Percentiles rank a stretch among this genome's conserved stretches.
Evolutionary conservation across 1,140 invertebrate species (phyloP).

Genomic region (Notospermus geniculatus): DNA sequence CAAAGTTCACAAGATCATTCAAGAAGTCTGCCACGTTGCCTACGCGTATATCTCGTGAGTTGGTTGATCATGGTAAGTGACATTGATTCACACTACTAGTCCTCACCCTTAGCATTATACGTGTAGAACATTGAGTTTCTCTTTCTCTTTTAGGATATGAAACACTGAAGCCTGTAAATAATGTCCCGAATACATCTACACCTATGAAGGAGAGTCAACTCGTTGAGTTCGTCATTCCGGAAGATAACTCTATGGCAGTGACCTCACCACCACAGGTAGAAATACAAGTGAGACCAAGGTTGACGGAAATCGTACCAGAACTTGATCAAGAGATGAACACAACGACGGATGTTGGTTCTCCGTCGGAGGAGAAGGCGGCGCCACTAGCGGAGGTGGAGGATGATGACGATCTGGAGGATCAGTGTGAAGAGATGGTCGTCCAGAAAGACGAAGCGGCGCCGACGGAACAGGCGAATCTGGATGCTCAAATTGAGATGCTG

Average conservation of each 20-base stretch:
- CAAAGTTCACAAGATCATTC: slow-evolving; percentile 5
- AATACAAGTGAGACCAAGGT: slow-evolving; percentile 1
- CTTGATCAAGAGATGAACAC: background rate
- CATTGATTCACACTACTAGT: no score
- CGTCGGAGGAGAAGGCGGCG: background rate
- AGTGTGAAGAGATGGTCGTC: background rate
- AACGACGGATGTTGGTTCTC: slow-evolving; percentile 4
- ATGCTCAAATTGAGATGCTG: slow-evolving; percentile 19
- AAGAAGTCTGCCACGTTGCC: slow-evolving; percentile 9
- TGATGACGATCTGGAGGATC: background rate
- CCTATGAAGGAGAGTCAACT: background rate
- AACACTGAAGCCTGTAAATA: background rate
- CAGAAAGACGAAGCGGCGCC: background rate
- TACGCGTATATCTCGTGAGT: background rate
- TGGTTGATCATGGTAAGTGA: background rate
- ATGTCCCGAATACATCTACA: background rate
- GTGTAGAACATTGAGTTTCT: no score
- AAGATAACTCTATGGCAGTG: slow-evolving; percentile 5
- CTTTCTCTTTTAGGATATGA: slow-evolving; percentile 8
- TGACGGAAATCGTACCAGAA: background rate
- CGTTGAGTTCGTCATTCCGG: slow-evolving; percentile 6
- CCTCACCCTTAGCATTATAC: no score
- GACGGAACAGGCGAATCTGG: slow-evolving; percentile 13
- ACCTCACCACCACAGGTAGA: background rate
- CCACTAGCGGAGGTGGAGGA: slow-evolving; percentile 7